Base-by-base conservation (phyloP, 1,140 invertebrate genomes). In the Panonychus citri region DNA sequence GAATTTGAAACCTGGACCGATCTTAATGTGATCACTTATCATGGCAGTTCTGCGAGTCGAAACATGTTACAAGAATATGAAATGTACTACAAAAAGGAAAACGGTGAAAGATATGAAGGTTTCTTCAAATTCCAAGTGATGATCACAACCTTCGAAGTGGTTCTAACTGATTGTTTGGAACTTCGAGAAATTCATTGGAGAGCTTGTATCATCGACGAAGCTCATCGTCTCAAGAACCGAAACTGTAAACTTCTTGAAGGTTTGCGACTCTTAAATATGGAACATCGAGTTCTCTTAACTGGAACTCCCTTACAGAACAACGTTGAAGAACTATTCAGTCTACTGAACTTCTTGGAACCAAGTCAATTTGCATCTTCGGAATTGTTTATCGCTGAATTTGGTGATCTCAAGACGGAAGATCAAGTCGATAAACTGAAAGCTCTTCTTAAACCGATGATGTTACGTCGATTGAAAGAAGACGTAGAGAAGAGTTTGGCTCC, bases 1-100 rank as follows among this genome's bases (percentile, higher is more conserved):
- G 95, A 99, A 76, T 97, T 99, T 71, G 95, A 99, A 75, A 82
- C 82, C 13, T 99, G 95, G 95, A 98, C 95, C 15, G 89, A 98
- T 64, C 82, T 98, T 76, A 99, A 99, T 74, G 87, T 93, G 15
- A 81, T 99, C 52, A 90, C 96, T 21, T 99, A 98, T 71, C 94
- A 99, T 71, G 94, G 94, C 64, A 68, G 67, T 48, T 68, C 74
- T 59, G 80, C 86, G 40, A 95, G 90, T 73, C 79, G 94, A 66
- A 90, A 89, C 66, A 96, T 98, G 85, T 76, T 98, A 34, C 86
- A 94, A 69, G 88, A 98, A 67, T 98, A 97, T 70, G 95, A 99
- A 77, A 85, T 97, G 70, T 97, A 84, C 70, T 97, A 86, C 68
- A 87, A 87, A 70, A 87, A 88, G 70, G 82, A 87, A 19, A 82